Evolutionary conservation across 2,888 invertebrate species (phyloP).

Genomic region (Drosophila ochracea): DNA sequence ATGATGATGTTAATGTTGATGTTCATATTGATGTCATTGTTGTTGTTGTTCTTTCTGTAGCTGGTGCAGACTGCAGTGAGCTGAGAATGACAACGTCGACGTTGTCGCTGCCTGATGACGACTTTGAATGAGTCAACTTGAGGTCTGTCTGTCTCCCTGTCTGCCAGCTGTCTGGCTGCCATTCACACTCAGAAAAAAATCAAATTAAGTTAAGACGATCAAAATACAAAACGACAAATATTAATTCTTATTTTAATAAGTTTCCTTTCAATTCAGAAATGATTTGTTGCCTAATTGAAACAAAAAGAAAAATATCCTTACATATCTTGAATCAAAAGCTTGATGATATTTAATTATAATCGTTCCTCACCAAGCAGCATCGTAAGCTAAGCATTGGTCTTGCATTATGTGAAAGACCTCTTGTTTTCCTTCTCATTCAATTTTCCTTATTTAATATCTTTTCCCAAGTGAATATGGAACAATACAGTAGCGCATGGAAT

Average conservation of each 20-base stretch:
- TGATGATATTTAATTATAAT: not conserved
- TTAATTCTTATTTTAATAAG: not conserved
- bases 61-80: constrained; percentile 29
- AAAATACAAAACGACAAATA: not conserved
- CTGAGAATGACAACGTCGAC: constrained; percentile 66
- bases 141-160: constrained; percentile 11
- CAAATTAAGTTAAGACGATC: not conserved
- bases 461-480: not conserved
- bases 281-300: not conserved
- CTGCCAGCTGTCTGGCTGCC: not conserved
- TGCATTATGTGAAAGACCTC: not conserved
- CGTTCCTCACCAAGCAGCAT: not conserved
- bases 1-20: constrained; percentile 14
- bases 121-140: constrained; percentile 69
- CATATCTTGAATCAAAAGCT: not conserved
- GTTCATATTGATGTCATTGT: constrained; percentile 7
- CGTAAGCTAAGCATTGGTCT: not conserved
- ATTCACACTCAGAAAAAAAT: not conserved
- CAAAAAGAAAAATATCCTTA: not conserved
- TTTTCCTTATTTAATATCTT: not conserved
- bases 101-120: constrained; percentile 60
- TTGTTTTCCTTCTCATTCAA: not conserved
- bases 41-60: constrained; percentile 18
- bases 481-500: not conserved
- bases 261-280: not conserved